phyloP scores from a whole-genome alignment of 2,888 invertebrate species.

The Gymnoscelis rufifasciata region DNA sequence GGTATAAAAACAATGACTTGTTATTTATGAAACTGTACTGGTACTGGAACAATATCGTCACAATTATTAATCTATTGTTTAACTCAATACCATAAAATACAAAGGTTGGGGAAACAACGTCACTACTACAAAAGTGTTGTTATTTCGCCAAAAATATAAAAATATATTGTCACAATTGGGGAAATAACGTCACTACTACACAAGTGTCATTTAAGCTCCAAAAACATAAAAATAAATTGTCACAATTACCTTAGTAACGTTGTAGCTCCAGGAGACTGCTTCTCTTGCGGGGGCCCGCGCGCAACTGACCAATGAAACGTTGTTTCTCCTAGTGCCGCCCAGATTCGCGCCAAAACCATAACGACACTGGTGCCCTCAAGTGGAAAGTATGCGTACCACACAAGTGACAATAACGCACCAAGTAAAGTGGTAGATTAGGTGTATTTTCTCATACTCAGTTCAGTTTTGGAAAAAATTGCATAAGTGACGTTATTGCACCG shows the following conservation, averaged over 20 bases:
- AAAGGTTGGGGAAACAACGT: conserved; percentile 10
- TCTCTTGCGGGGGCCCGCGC: conserved; percentile 11
- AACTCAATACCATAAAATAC: conserved; percentile 12
- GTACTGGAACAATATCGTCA: conserved; percentile 11
- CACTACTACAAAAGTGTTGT: conserved; percentile 6
- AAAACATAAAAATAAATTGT: conserved; percentile 10
- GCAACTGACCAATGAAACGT: conserved; percentile 18
- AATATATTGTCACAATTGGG: conserved; percentile 16
- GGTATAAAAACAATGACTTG: conserved; percentile 1
- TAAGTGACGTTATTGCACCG: conserved; percentile 5
- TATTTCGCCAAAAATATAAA: background rate
- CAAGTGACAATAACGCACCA: conserved; percentile 18
- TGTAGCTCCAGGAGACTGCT: conserved; percentile 11
- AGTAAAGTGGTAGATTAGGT: conserved; percentile 14
- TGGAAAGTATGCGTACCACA: conserved; percentile 12
- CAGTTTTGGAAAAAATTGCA: conserved; percentile 15
- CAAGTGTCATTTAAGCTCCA: conserved; percentile 1
- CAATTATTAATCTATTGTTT: conserved; percentile 6
- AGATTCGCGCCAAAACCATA: conserved; percentile 11
- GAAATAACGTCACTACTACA: conserved; percentile 9
- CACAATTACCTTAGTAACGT: conserved; percentile 17
- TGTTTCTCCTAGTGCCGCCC: conserved; percentile 10
- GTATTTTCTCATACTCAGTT: conserved; percentile 17
- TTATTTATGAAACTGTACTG: conserved; percentile 1
- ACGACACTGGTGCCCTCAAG: conserved; percentile 13